Percentiles rank a stretch among this genome's conserved stretches.
These are phyloP conservation scores for Cichlasoma orientale DNA, from an alignment of 2,797 vertebrate species.

Conservation along the genomic window DNA sequence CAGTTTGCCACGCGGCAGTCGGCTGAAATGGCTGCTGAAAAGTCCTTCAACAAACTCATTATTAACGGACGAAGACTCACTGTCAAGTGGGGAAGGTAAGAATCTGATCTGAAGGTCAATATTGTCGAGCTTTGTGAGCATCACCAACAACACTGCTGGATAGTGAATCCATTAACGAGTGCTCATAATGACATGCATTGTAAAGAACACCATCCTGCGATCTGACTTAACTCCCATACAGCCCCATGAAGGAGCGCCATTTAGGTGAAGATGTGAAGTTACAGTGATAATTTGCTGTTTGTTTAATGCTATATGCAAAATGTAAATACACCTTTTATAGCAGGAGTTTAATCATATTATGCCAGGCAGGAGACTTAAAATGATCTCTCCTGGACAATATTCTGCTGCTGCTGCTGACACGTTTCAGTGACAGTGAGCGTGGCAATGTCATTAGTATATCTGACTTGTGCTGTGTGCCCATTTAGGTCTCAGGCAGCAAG, in stretches of 20 bases:
- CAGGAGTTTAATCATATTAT: neutral
- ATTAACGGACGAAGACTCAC: constrained; percentile 95
- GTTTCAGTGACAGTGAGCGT: neutral
- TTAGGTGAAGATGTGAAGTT: neutral
- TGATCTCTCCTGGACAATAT: neutral
- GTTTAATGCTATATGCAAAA: constrained; percentile 5
- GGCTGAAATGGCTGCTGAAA: constrained; percentile 94
- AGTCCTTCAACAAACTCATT: constrained; percentile 98
- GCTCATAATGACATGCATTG: neutral
- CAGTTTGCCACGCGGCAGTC: constrained; percentile 95
- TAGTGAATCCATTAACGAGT: neutral
- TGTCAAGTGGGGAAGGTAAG: constrained; percentile 98
- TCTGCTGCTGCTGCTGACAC: neutral
- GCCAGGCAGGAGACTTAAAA: too few species aligned
- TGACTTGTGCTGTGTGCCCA: neutral
- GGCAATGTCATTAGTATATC: neutral
- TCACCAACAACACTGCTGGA: neutral
- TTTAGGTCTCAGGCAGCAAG: constrained; percentile 94
- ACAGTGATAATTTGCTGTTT: constrained; percentile 1
- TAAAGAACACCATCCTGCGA: neutral
- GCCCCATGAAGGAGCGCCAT: neutral
- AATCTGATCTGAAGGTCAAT: neutral
- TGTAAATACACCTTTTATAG: neutral
- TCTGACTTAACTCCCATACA: neutral
- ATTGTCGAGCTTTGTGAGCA: neutral